Base-by-base conservation (phyloP, 2,113 vertebrate species). In the Mormyrus lacerda region DNA sequence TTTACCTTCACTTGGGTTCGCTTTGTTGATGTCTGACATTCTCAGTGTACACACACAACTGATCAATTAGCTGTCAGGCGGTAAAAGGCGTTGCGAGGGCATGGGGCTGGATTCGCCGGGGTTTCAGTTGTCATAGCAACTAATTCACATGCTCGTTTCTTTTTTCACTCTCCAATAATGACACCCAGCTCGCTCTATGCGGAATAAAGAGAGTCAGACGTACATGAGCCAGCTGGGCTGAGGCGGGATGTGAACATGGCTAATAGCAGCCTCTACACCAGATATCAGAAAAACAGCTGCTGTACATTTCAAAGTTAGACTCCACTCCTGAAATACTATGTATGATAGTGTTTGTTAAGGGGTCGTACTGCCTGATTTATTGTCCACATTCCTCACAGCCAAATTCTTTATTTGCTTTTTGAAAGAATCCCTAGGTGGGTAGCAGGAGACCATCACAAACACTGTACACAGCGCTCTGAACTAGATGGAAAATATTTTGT, bases 61-160 rank as follows among this genome's bases (percentile, higher is more conserved):
- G 45, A 44, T 45, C 82, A 84, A 44, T 45, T 47, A 84, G 21
- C 82, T 45, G 44, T 84, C 82, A 84, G 82, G 82, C 82, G n/a
- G 82, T n/a, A 44, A 84, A 47, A n/a, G 82, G 82, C 82, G 44
- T 47, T 47, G 44, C 44, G 42, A 84, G 39, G 82, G 15, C 44
- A 84, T 17, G 3, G 21, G 44, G 82, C 82, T 47, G 21, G 44
- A 84, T 47, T 84, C 19, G 21, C 44, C 13, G 24, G 44, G 82
- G 45, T 84, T 84, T n/a, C 82, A 45, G 82, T 84, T 84, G 44
- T 47, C 82, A 84, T 84, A 84, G 82, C 82, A 84, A 84, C 82
- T 47, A 84, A 84, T 84, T 44, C 21, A 21, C 35, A 42, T 21
- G 82, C 82, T 45, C 44, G 21, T 11, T 84, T 84, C 21, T 47